phyloP scores from a whole-genome alignment of 2,113 vertebrate genomes.

The Corythornis vintsioides region DNA sequence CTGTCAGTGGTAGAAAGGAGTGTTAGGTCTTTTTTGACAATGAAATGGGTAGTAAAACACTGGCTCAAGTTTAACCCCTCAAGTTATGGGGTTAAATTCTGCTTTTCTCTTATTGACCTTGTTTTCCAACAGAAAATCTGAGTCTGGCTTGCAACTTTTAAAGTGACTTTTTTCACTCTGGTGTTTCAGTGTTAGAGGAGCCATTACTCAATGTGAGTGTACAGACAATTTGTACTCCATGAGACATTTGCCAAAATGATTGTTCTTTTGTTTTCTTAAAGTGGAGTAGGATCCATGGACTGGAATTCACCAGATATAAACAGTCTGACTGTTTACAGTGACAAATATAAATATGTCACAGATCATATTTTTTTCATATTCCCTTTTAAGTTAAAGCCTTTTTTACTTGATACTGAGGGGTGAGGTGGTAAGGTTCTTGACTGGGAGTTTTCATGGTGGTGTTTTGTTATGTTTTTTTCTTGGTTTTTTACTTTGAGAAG shows the following conservation, averaged over 20 bases:
- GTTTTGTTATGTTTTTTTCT: background rate
- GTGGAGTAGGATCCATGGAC: background rate
- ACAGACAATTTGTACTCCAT: background rate
- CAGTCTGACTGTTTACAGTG: background rate
- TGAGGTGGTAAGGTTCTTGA: background rate
- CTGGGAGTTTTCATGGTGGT: background rate
- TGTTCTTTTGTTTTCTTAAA: background rate
- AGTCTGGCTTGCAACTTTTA: background rate
- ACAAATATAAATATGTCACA: background rate
- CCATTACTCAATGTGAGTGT: background rate
- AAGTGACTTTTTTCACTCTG: background rate
- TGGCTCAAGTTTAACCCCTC: background rate
- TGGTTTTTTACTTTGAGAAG: background rate
- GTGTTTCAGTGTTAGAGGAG: background rate
- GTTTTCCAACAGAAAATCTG: background rate
- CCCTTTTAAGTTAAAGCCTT: background rate
- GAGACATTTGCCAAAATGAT: background rate
- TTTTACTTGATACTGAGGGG: background rate
- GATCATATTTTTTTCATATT: background rate
- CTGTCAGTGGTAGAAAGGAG: background rate
- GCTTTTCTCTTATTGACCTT: background rate
- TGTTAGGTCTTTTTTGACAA: background rate
- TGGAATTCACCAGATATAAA: background rate
- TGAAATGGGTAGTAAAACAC: background rate
- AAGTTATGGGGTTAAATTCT: background rate